These are phyloP conservation scores for Mus spretus DNA, from an alignment of 2,797 vertebrate species.

Conservation along the genomic window DNA sequence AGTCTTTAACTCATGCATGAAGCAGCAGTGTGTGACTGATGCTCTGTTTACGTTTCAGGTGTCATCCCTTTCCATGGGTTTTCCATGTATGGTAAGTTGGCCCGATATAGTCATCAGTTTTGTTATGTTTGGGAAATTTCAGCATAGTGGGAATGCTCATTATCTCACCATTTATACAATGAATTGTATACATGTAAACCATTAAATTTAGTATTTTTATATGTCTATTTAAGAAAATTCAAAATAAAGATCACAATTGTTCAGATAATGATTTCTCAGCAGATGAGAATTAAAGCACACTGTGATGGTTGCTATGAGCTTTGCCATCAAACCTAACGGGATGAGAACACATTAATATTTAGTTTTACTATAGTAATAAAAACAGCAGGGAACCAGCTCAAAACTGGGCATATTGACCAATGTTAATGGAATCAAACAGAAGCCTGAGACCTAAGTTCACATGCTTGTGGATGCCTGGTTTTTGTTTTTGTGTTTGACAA, in stretches of 20 bases:
- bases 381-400: neutral
- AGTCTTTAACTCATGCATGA: constrained; percentile 16
- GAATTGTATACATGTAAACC: constrained; percentile 43
- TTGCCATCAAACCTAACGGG: constrained; percentile 16
- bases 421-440: neutral
- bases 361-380: constrained; percentile 28
- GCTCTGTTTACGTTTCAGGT: constrained; percentile 89
- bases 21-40: constrained; percentile 6
- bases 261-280: constrained; percentile 22
- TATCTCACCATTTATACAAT: constrained; percentile 13
- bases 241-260: constrained; percentile 38
- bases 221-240: neutral
- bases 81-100: constrained; percentile 98
- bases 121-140: constrained; percentile 61
- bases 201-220: constrained; percentile 33
- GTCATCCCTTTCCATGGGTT: constrained; percentile 99
- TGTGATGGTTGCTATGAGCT: neutral
- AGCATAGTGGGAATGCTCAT: constrained; percentile 51
- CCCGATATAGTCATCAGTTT: constrained; percentile 57
- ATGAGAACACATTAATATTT: constrained; percentile 27
- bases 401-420: neutral
- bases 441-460: neutral
- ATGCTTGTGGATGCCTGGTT: neutral
- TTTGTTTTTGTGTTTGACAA: neutral
- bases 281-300: constrained; percentile 40